Evolutionary conservation across 2,888 invertebrate genomes (phyloP).

Genomic region (Caenorhabditis sp.): DNA sequence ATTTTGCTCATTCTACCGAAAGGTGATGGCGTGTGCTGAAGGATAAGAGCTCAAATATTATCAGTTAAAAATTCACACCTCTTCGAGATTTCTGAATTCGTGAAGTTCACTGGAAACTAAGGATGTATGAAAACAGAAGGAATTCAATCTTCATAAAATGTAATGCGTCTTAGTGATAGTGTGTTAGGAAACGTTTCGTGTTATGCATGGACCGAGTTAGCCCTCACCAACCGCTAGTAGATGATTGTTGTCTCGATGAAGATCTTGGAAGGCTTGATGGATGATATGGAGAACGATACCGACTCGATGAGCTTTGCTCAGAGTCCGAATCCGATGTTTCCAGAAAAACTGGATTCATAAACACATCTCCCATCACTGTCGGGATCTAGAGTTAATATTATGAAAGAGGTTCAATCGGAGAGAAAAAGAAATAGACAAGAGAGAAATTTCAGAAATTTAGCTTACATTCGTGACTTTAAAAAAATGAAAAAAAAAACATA

Average conservation of each 20-base stretch:
- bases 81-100: neutral
- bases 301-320: constrained; percentile 67
- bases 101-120: neutral
- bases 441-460: neutral
- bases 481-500: neutral
- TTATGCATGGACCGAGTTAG: neutral
- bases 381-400: neutral
- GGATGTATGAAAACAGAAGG: neutral
- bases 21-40: constrained; percentile 7
- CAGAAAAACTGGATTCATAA: constrained; percentile 71
- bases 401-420: neutral
- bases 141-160: too few relatives aligned
- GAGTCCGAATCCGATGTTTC: constrained; percentile 70
- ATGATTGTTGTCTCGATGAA: constrained; percentile 54
- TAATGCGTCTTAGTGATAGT: too few relatives aligned
- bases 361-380: constrained; percentile 70
- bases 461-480: neutral
- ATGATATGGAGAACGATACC: constrained; percentile 59
- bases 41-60: neutral
- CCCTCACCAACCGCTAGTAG: constrained; percentile 55
- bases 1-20: neutral
- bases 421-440: neutral
- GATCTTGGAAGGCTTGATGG: constrained; percentile 56
- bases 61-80: neutral
- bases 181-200: neutral